A percentile compares a stretch with the other conserved stretches of the same genome.
phyloP scores from a whole-genome alignment of 2,797 vertebrate genomes.

The Pseudochaenichthys georgianus region DNA sequence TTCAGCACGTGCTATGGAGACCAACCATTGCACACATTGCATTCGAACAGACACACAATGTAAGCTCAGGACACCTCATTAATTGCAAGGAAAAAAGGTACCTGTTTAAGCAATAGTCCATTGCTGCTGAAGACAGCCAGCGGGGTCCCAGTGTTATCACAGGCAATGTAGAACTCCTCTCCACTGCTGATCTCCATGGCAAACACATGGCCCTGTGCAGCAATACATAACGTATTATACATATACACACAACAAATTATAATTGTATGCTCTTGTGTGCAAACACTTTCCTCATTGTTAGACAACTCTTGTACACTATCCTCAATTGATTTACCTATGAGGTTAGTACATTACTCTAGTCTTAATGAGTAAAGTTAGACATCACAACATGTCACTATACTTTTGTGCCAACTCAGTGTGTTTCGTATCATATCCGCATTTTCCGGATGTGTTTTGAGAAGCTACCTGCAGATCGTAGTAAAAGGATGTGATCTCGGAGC shows the following conservation, averaged over 20 bases:
- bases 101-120: slow-evolving; percentile 93
- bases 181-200: slow-evolving; percentile 99
- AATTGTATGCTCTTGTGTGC: too few species aligned
- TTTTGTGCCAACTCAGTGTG: background rate
- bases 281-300: too few species aligned
- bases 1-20: background rate
- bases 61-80: background rate
- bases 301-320: too few species aligned
- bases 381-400: too few species aligned
- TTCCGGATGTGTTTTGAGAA: background rate
- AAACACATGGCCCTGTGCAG: slow-evolving; percentile 94
- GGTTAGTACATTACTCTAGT: too few species aligned
- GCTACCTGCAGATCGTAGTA: slow-evolving; percentile 93
- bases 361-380: too few species aligned
- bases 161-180: slow-evolving; percentile 98
- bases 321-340: too few species aligned
- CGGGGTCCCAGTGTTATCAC: slow-evolving; percentile 97
- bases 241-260: background rate
- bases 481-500: slow-evolving; percentile 97
- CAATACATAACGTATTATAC: slow-evolving; percentile 1
- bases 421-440: background rate
- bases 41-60: background rate
- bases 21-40: background rate
- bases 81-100: slow-evolving; percentile 28
- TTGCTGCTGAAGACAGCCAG: slow-evolving; percentile 98